Conservation (phyloP, 2,113 vertebrate species). For the Silurus meridionalis region DNA sequence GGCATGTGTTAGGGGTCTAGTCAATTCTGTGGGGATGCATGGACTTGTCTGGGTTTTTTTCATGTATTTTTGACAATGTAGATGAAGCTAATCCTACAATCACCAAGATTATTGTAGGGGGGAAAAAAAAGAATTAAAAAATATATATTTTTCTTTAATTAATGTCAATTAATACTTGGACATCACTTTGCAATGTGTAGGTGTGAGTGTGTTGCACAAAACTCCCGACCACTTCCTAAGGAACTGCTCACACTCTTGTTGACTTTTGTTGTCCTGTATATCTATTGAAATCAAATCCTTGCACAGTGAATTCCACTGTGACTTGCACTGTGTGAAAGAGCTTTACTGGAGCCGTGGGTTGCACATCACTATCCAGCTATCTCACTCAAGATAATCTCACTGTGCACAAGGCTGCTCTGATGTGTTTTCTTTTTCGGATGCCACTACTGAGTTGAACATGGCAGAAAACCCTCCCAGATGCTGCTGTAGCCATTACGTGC, state of each 20-base stretch:
- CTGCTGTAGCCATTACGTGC: neutral
- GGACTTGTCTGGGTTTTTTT: neutral
- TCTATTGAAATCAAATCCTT: neutral
- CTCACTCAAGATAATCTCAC: neutral
- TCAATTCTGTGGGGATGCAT: neutral
- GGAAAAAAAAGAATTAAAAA: neutral
- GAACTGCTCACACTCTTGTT: too few relatives aligned
- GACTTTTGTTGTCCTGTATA: neutral
- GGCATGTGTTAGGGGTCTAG: neutral
- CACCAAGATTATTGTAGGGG: neutral
- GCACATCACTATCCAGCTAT: neutral
- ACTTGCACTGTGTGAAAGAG: neutral
- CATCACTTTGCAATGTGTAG: neutral
- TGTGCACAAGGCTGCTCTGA: neutral
- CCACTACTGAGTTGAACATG: neutral
- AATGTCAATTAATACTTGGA: neutral
- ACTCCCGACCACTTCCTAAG: neutral
- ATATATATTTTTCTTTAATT: neutral
- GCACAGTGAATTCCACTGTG: neutral
- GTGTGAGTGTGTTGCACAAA: neutral
- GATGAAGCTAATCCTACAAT: neutral
- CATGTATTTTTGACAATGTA: neutral
- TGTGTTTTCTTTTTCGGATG: neutral
- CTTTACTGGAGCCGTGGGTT: neutral
- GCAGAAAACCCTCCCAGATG: neutral